Conservation (phyloP, 1,140 invertebrate species). For the Rhizoglyphus robini region DNA sequence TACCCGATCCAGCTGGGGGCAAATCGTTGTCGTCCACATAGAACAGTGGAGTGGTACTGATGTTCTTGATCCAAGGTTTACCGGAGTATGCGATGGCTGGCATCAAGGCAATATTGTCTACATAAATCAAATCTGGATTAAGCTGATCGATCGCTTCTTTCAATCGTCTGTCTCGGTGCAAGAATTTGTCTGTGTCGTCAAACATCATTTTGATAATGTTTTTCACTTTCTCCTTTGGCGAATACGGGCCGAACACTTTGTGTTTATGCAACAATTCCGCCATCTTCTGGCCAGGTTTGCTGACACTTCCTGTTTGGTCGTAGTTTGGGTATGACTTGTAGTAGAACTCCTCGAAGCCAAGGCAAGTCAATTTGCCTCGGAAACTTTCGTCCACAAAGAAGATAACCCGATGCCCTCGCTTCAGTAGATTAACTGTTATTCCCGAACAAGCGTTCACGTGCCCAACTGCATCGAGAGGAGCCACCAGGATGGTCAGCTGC, state of each 20-base stretch:
- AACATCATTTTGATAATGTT: not conserved
- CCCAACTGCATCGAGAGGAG: not conserved
- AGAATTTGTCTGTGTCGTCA: not conserved
- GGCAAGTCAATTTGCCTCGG: not conserved
- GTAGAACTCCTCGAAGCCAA: not conserved
- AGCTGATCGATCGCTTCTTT: not conserved
- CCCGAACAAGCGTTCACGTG: not conserved
- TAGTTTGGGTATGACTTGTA: not conserved
- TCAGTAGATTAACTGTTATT: not conserved
- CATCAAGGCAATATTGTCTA: not conserved
- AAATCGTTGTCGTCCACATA: not conserved
- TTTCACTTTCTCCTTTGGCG: not conserved
- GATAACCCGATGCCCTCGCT: not conserved
- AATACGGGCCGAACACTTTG: not conserved
- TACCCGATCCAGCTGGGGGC: not conserved
- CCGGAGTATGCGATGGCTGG: not conserved
- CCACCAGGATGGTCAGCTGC: not conserved
- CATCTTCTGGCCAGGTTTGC: not conserved
- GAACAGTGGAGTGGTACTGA: constrained; percentile 1
- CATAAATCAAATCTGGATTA: not conserved
- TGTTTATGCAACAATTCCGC: not conserved
- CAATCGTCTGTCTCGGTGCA: not conserved
- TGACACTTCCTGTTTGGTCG: too few species aligned
- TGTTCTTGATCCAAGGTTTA: not conserved
- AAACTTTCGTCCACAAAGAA: not conserved